A percentile compares a stretch with the other conserved stretches of the same genome.
phyloP scores from a whole-genome alignment of 2,888 invertebrate species.

The Tachina lurida region DNA sequence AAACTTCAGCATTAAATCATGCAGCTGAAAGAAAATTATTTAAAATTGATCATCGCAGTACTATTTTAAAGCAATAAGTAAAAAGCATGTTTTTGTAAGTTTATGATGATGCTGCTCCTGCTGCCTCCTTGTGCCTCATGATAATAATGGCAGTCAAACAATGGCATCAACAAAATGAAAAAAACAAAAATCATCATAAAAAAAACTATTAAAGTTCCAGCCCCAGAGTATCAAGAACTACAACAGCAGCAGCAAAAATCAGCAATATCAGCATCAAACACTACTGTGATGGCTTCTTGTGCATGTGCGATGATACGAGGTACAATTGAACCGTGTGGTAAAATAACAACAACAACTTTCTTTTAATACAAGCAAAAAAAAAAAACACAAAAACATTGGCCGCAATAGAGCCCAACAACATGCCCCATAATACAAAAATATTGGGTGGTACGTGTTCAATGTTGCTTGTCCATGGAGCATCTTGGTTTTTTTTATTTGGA shows the following conservation, averaged over 20 bases:
- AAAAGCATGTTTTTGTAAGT: conserved; percentile 19
- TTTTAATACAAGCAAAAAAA: not conserved
- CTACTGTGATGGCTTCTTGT: conserved; percentile 58
- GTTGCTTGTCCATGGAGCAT: conserved; percentile 61
- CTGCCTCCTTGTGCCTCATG: conserved; percentile 33
- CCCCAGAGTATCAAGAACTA: conserved; percentile 48
- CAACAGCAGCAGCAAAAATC: conserved; percentile 43
- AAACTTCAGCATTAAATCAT: conserved; percentile 34
- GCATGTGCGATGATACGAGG: conserved; percentile 36
- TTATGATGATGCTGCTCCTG: conserved; percentile 21
- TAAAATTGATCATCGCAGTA: conserved; percentile 37
- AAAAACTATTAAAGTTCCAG: conserved; percentile 55
- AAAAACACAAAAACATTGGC: conserved; percentile 12
- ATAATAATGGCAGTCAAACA: conserved; percentile 66
- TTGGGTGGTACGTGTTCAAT: conserved; percentile 69
- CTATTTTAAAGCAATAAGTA: conserved; percentile 7
- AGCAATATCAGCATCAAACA: conserved; percentile 59
- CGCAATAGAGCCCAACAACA: conserved; percentile 37
- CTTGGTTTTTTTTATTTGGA: not conserved
- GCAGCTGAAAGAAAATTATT: conserved; percentile 31
- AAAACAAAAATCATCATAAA: conserved; percentile 32
- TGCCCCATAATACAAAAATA: conserved; percentile 40
- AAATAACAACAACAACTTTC: conserved; percentile 16
- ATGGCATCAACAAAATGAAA: conserved; percentile 29
- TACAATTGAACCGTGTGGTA: conserved; percentile 37